Evolutionary conservation across 2,797 vertebrate genomes (phyloP).

Genomic region (Tarsius wallacei): DNA sequence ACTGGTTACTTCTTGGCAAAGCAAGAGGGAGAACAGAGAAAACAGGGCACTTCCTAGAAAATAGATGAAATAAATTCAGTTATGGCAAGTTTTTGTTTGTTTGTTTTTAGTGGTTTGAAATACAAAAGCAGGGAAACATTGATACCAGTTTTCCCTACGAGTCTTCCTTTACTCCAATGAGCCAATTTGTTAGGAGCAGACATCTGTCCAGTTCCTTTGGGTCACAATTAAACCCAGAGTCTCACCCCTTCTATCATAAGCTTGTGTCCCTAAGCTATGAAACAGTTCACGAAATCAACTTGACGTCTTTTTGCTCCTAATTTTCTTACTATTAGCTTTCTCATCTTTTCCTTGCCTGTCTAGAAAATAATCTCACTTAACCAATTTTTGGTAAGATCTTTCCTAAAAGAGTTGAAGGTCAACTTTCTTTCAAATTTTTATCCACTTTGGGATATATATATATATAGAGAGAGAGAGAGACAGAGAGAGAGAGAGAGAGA

Average conservation of each 20-base stretch:
- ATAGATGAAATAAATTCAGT: not conserved
- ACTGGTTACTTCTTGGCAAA: conserved; percentile 50
- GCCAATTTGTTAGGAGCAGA: not conserved
- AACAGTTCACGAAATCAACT: not conserved
- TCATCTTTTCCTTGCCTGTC: not conserved
- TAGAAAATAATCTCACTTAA: not conserved
- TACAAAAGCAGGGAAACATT: not conserved
- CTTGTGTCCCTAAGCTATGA: not conserved
- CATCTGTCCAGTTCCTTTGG: not conserved
- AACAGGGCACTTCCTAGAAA: conserved; percentile 26
- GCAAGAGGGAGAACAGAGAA: not conserved
- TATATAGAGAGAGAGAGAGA: too few species aligned
- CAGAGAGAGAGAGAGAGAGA: not conserved
- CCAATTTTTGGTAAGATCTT: not conserved
- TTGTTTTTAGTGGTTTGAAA: not conserved
- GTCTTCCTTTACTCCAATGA: not conserved
- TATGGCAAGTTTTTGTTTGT: not conserved
- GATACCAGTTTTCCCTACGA: not conserved
- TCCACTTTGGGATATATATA: too few species aligned
- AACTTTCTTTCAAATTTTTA: not conserved
- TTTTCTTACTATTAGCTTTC: not conserved
- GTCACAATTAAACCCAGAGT: not conserved
- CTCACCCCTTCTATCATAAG: not conserved
- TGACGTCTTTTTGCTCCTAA: not conserved
- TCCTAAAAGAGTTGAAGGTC: not conserved